Evolutionary conservation across 2,888 invertebrate genomes (phyloP).

Genomic region (Timema cristinae): DNA sequence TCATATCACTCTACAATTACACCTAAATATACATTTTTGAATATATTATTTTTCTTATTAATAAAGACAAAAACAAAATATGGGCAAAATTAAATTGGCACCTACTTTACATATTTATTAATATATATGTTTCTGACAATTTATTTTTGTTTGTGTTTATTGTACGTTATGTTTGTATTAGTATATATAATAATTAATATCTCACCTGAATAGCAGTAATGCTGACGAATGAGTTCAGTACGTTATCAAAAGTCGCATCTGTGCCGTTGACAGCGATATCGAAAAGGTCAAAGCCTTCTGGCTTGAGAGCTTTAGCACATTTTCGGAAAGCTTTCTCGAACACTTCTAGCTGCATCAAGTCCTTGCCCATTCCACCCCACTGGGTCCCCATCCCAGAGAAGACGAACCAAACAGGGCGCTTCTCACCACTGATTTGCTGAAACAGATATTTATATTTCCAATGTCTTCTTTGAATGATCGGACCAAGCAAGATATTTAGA

Average conservation of each 20-base stretch:
- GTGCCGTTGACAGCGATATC: conserved; percentile 72
- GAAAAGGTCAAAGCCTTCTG: conserved; percentile 78
- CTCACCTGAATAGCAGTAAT: conserved; percentile 87
- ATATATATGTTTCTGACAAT: too few relatives aligned
- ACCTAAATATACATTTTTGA: too few relatives aligned
- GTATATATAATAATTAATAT: conserved; percentile 4
- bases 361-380: conserved; percentile 93
- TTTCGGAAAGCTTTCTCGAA: conserved; percentile 76
- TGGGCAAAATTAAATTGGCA: too few relatives aligned
- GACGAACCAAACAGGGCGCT: conserved; percentile 87
- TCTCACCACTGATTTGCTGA: conserved; percentile 50
- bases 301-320: conserved; percentile 70
- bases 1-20: too few relatives aligned
- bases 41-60: too few relatives aligned
- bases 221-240: conserved; percentile 84
- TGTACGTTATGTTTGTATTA: too few relatives aligned
- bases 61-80: too few relatives aligned
- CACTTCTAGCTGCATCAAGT: conserved; percentile 74
- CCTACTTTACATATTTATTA: too few relatives aligned
- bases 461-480: too few relatives aligned
- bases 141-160: too few relatives aligned
- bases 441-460: conserved; percentile 19
- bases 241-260: conserved; percentile 75
- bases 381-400: conserved; percentile 99
- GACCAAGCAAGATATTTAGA: too few relatives aligned